These are phyloP conservation scores for Centropyge bicolor DNA, from an alignment of 2,797 vertebrate genomes.

Conservation along the genomic window DNA sequence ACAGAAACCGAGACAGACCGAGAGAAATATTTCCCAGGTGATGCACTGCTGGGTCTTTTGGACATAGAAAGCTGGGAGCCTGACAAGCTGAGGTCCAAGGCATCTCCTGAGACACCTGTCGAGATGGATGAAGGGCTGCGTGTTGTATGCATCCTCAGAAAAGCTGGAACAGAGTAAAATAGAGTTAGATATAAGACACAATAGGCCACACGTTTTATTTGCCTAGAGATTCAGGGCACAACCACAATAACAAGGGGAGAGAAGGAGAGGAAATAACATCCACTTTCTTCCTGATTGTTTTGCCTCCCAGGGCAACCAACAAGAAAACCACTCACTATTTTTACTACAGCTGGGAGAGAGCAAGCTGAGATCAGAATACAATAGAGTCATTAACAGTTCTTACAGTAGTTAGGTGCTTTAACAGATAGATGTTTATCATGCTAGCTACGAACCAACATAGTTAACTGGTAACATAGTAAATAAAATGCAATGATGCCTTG, in stretches of 20 bases:
- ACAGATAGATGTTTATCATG: not conserved
- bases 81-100: constrained; percentile 86
- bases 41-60: constrained; percentile 89
- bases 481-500: not conserved
- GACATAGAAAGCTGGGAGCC: constrained; percentile 87
- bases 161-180: constrained; percentile 15
- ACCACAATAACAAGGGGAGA: constrained; percentile 33
- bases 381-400: not conserved
- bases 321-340: constrained; percentile 36
- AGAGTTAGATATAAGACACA: not conserved
- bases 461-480: not conserved
- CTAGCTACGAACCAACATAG: not conserved
- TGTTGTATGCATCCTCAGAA: constrained; percentile 88
- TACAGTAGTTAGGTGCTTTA: too few relatives aligned
- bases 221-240: not conserved
- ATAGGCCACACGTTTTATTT: not conserved
- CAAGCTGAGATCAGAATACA: not conserved
- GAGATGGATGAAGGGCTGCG: constrained; percentile 82
- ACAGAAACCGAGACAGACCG: constrained; percentile 89
- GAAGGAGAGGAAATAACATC: constrained; percentile 29
- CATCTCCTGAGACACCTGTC: constrained; percentile 57
- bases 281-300: constrained; percentile 10
- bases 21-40: constrained; percentile 82
- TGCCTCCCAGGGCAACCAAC: constrained; percentile 58
- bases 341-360: not conserved